Evolutionary conservation across 2,888 invertebrate species (phyloP).

Genomic region (Tenthredo livida): DNA sequence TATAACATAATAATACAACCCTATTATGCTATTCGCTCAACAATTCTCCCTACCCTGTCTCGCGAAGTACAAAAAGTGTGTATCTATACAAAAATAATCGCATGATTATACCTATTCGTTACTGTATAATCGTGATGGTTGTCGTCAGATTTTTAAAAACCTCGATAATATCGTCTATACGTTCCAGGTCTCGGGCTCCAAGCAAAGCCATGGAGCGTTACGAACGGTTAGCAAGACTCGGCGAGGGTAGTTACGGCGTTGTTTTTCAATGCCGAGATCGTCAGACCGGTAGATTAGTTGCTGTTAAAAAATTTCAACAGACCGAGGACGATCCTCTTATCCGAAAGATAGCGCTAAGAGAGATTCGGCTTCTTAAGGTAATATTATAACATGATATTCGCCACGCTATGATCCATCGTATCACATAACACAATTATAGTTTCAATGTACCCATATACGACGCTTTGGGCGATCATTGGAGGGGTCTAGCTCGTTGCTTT

Average conservation of each 20-base stretch:
- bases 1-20: neutral
- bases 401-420: neutral
- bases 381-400: slow-evolving; percentile 52
- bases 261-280: slow-evolving; percentile 98
- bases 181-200: slow-evolving; percentile 87
- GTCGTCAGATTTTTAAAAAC: neutral
- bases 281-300: slow-evolving; percentile 96
- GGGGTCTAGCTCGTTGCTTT: too few relatives aligned
- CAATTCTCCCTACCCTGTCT: slow-evolving; percentile 75
- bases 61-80: slow-evolving; percentile 75
- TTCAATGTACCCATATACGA: neutral
- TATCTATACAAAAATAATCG: slow-evolving; percentile 52
- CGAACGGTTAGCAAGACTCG: slow-evolving; percentile 95
- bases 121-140: neutral
- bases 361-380: slow-evolving; percentile 97
- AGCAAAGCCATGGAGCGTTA: slow-evolving; percentile 96
- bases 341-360: slow-evolving; percentile 96
- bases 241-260: slow-evolving; percentile 97
- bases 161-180: slow-evolving; percentile 44
- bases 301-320: slow-evolving; percentile 98
- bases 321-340: slow-evolving; percentile 98
- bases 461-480: too few relatives aligned
- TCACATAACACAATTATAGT: neutral
- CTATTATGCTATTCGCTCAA: slow-evolving; percentile 74
- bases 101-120: neutral